Evolutionary conservation across 2,113 vertebrate genomes (phyloP), one percentile per base, ranked within the genome.

Genomic region (Chloebia gouldiae): DNA sequence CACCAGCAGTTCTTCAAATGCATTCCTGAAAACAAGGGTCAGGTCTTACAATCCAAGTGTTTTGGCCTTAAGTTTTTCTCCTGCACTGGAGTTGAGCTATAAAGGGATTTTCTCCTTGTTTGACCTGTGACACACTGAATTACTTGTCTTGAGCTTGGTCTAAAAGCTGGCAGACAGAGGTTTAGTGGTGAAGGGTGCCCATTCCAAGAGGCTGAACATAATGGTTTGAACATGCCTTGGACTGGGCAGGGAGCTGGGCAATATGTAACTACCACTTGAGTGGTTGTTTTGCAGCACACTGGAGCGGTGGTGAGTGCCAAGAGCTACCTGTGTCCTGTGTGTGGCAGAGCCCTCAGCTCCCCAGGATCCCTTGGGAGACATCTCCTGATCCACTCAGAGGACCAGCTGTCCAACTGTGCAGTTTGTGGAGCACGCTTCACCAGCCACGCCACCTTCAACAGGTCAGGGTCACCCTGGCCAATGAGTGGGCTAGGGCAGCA

Each of bases 381-480:
- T 97, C 99, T 99, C 79, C 98, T 99, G 91, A 99, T 99, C 97
- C 99, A 99, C 97, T 99, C 99, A 0, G 99, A 99, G 96, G 99
- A 99, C 98, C 99, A 99, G 95, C 98, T 99, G 84, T 99, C 99
- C 93, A 99, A 99, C 98, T 99, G 99, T 82, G 99, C 99, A 10
- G 99, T 99, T 81, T 99, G 99, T 68, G 99, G 99, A 68, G 97
- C 99, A 37, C 98, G 97, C 94, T 99, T 99, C 97, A 99, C 99
- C 86, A 99, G 98, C 98, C 99, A 99, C 42, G 98, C 98, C 97
- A 99, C 99, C n/a, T 99, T 99, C 88, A 98, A 99, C 98, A 99
- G 99, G 99, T 99, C 92, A 95, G 98, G 92, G 25, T 90, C 53
- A 35, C 64, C 37, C 92, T 82, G 75, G 45, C 80, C 84, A 56